These are phyloP conservation scores for Pseudomyrmex cubaensis DNA, from an alignment of 1,140 invertebrate genomes.

Conservation along the genomic window DNA sequence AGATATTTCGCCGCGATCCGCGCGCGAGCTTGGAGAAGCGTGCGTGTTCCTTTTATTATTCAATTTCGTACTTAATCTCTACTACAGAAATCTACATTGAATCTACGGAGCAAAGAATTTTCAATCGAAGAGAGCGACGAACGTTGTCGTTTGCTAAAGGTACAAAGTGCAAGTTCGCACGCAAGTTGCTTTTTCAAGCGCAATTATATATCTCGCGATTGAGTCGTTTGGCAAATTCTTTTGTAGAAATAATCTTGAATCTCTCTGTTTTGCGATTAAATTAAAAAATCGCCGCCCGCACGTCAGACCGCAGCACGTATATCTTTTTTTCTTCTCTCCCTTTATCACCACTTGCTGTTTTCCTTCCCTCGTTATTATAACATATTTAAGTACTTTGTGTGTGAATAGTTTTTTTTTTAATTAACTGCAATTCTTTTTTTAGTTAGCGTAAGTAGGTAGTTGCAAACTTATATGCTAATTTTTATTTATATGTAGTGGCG, in stretches of 20 bases:
- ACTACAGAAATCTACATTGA: too few species aligned
- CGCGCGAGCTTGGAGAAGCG: conserved; percentile 41
- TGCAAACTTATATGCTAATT: conserved; percentile 77
- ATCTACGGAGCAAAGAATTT: too few species aligned
- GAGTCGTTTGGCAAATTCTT: not conserved
- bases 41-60: not conserved
- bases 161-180: too few species aligned
- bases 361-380: conserved; percentile 1
- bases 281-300: conserved; percentile 4
- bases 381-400: conserved; percentile 41
- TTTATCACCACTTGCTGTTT: not conserved
- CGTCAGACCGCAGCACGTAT: conserved; percentile 21
- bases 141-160: too few species aligned
- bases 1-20: conserved; percentile 42
- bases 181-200: too few species aligned
- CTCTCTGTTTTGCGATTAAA: not conserved
- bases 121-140: too few species aligned
- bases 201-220: too few species aligned
- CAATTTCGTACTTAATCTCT: not conserved
- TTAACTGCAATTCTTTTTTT: conserved; percentile 71
- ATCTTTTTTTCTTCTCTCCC: conserved; percentile 6
- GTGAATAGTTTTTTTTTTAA: conserved; percentile 72
- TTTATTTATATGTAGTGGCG: conserved; percentile 72
- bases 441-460: conserved; percentile 74
- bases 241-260: not conserved